Base-by-base conservation (phyloP, 2,888 invertebrate species). In the Hydrotaea cyrtoneurina region DNA sequence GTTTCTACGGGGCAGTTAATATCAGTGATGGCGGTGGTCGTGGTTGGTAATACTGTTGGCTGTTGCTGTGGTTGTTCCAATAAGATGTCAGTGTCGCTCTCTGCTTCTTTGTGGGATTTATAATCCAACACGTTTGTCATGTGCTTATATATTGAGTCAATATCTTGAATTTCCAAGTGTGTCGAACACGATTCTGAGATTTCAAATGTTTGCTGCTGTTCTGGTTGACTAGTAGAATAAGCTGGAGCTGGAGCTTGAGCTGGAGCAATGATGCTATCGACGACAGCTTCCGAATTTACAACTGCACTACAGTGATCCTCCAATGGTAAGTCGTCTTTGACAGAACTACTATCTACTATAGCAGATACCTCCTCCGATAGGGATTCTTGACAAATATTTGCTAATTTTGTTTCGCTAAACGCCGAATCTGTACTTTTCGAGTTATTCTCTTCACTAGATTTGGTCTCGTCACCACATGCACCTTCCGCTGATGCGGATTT, bases 1-100 rank as follows among this genome's bases (percentile, higher is more conserved):
- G 55, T 59, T 11, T 23, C 21, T 31, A 55, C 50, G 26, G 39
- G 69, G 26, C 55, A 31, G 31, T 2, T 31, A 31, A 7, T 31
- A 7, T 31, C 7, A 7, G 31, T 7, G 31, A 31, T 71, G 11
- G 2, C 23, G 46, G 31, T 55, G 31, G 13, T 43, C 36, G 17
- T 50, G 23, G 11, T 0, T 64, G 21, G 36, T 77, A 79, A 79
- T 69, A 74, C 75, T 72, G 50, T 64, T 72, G n/a, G n/a, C n/a
- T 75, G 31, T 57, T 62, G 46, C 15, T 64, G 69, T 69, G 43
- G 69, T 11, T 17, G 17, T 66, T 66, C 66, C 66, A 66, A 66
- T 4, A n/a, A 66, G 19, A 19, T 66, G 26, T 11, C 36, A 19
- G 15, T 5, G 3, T 66, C 8, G 55, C 10, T 55, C 10, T 55